Base-by-base conservation (phyloP, 2,888 invertebrate genomes). In the Leptura quadrifasciata region DNA sequence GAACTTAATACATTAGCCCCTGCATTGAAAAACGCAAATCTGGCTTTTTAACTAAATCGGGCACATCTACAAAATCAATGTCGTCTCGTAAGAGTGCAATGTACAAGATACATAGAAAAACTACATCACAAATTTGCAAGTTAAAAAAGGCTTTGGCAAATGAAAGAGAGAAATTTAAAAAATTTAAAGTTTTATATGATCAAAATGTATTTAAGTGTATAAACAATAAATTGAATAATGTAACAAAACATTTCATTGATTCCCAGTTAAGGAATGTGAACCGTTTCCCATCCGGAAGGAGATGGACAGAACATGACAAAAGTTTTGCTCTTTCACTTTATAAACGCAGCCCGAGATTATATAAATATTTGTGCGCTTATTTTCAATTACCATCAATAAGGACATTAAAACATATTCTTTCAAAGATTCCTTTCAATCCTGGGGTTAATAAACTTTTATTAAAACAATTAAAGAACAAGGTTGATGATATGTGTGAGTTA, bases 301-400 rank as follows among this genome's bases (percentile, higher is more conserved):
- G 20, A 9, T 57, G 57, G 57, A 57, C 57, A 9, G 20, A 6
- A 20, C 20, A 20, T 21, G 57, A 57, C 9, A 1, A 57, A 2
- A 21, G 18, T 21, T 21, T 57, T 12, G 18, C 57, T 9, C 12
- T 57, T 8, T 57, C 57, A 2, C 2, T 57, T 1, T 57, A 57
- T 20, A 57, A 57, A 4, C 18, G 10, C 5, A 57, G 21, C 10
- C 20, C 10, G 12, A 57, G 21, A 21, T 21, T 57, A 12, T 57
- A 57, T 18, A 57, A 12, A 10, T 57, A 57, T 57, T 6, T 57
- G 9, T 20, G 20, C 12, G 17, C 20, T 8, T 57, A 21, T 57
- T 57, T 57, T 12, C 21, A 57, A 20, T 57, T 57, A 21, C 57
- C 57, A 21, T 21, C 57, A 20, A 21, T 57, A 12, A 57, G 21